Percentiles rank a stretch among this genome's conserved stretches.
Conservation (phyloP, 2,888 invertebrate genomes). For the Dolichopus griseipennis region DNA sequence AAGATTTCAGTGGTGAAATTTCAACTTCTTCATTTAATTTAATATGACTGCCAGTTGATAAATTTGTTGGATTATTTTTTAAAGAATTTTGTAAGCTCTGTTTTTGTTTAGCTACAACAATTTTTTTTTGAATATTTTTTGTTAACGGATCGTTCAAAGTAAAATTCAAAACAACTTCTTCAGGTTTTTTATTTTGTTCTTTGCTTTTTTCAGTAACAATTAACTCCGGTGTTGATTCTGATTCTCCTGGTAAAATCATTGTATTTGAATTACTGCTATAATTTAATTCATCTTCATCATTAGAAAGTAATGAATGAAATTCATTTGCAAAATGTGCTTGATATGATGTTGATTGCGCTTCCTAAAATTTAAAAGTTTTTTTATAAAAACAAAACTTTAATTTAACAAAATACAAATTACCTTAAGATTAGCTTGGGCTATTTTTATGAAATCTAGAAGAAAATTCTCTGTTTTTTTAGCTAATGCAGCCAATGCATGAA, state of each 20-base stretch:
- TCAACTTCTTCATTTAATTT: conserved; percentile 18
- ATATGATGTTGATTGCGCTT: background rate
- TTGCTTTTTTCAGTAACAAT: background rate
- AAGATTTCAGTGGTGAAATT: conserved; percentile 9
- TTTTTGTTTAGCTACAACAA: conserved; percentile 24
- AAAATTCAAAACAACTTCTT: conserved; percentile 29
- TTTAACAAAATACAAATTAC: conserved; percentile 11
- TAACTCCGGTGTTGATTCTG: background rate
- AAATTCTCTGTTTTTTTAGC: conserved; percentile 21
- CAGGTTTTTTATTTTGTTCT: conserved; percentile 12
- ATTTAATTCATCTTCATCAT: background rate
- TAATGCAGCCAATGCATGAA: conserved; percentile 17
- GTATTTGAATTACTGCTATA: conserved; percentile 4
- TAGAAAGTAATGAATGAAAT: conserved; percentile 15
- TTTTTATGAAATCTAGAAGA: conserved; percentile 17
- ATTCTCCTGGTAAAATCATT: background rate
- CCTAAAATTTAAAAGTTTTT: conserved; percentile 9
- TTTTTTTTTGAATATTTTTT: conserved; percentile 27
- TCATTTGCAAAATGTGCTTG: conserved; percentile 17
- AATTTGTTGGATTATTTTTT: conserved; percentile 19
- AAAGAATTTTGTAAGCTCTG: conserved; percentile 23
- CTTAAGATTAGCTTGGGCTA: conserved; percentile 16
- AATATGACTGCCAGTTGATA: conserved; percentile 1
- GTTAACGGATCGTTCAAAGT: conserved; percentile 29
- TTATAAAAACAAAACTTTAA: background rate